Conservation (phyloP, 2,888 invertebrate species). For the Uloborus plumipes region DNA sequence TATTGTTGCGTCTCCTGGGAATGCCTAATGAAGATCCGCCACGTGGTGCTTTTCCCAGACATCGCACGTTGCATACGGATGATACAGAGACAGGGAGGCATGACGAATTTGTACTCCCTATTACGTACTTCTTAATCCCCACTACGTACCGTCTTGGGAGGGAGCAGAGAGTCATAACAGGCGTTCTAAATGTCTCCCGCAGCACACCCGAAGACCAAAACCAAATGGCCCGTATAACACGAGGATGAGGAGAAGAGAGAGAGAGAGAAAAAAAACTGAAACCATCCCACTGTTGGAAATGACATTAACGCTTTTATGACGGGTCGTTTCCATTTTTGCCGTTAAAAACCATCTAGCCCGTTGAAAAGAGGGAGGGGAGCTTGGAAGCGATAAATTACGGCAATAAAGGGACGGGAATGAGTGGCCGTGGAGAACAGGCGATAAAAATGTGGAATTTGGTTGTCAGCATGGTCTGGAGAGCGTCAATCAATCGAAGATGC, state of each 20-base stretch:
- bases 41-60: too few species aligned
- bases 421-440: constrained; percentile 7
- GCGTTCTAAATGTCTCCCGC: constrained; percentile 16
- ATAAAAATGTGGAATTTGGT: too few species aligned
- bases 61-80: too few species aligned
- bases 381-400: constrained; percentile 42
- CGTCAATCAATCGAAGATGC: too few species aligned
- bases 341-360: constrained; percentile 51
- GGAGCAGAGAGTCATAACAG: constrained; percentile 13
- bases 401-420: constrained; percentile 36
- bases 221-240: constrained; percentile 51
- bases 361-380: neutral
- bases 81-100: too few species aligned
- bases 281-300: constrained; percentile 1
- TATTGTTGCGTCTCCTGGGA: too few species aligned
- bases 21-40: too few species aligned
- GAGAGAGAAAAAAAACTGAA: too few species aligned
- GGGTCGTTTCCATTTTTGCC: constrained; percentile 55
- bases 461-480: too few species aligned
- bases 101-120: too few species aligned
- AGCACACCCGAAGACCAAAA: constrained; percentile 16
- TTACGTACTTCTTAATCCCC: neutral
- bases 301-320: constrained; percentile 56
- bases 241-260: neutral
- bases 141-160: neutral